phyloP scores from a whole-genome alignment of 37 sponge, comb jelly and placozoan genomes.

The Hormiphora californensis region DNA sequence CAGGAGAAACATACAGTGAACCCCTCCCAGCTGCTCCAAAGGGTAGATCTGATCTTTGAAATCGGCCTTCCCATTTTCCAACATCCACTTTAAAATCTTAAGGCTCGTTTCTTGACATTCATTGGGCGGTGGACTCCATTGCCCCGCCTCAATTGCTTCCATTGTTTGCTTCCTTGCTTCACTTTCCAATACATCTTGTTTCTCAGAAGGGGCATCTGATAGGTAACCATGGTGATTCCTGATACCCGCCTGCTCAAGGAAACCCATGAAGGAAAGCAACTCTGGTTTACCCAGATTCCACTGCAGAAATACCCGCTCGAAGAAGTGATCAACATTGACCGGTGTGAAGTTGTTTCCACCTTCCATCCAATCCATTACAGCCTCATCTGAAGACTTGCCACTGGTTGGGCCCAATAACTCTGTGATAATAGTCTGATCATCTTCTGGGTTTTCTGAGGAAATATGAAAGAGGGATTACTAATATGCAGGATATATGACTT shows the following conservation, averaged over 20 bases:
- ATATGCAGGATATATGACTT: too few species aligned
- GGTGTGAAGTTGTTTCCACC: not conserved
- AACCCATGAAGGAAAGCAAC: constrained; percentile 14
- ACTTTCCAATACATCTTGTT: not conserved
- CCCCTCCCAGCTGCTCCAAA: not conserved
- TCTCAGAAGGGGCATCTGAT: not conserved
- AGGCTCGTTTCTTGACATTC: not conserved
- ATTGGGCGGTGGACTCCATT: not conserved
- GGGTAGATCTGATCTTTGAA: constrained; percentile 33
- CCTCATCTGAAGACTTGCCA: not conserved
- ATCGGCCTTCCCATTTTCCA: not conserved
- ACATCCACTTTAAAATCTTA: constrained; percentile 11
- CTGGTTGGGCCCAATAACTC: too few species aligned
- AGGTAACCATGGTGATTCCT: constrained; percentile 50
- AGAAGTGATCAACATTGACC: constrained; percentile 16
- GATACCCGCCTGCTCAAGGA: constrained; percentile 31
- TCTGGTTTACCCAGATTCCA: not conserved
- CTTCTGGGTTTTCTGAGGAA: too few species aligned
- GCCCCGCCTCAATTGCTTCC: not conserved
- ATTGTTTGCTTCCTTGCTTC: not conserved
- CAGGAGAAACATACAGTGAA: constrained; percentile 7
- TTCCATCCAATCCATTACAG: constrained; percentile 18
- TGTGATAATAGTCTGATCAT: too few species aligned
- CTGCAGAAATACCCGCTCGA: constrained; percentile 39
- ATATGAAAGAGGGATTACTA: too few species aligned